Evolutionary conservation across 2,888 invertebrate species (phyloP).

Genomic region (Crossocerus cetratus): DNA sequence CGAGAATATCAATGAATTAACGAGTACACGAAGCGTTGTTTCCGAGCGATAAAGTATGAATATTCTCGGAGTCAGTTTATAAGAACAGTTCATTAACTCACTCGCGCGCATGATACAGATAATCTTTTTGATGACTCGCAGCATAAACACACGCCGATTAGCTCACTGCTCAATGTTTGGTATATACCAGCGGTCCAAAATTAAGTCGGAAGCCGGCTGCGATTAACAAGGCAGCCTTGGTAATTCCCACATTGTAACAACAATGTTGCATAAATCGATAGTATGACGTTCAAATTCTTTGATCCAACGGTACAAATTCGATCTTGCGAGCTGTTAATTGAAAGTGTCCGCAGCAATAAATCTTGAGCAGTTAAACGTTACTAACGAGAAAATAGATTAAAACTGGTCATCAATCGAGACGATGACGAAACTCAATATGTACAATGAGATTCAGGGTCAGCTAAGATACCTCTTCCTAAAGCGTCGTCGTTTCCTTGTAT

Average conservation of each 20-base stretch:
- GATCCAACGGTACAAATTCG: too few species aligned
- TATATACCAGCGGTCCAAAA: too few species aligned
- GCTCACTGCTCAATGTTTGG: neutral
- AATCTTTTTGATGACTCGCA: constrained; percentile 24
- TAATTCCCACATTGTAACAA: too few species aligned
- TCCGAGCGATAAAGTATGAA: constrained; percentile 22
- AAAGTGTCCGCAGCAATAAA: too few species aligned
- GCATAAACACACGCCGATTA: constrained; percentile 9
- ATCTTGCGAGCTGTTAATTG: too few species aligned
- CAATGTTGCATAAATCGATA: too few species aligned
- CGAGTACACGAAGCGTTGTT: neutral
- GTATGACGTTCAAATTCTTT: too few species aligned
- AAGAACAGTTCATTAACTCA: constrained; percentile 44
- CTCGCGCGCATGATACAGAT: constrained; percentile 13
- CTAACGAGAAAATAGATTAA: constrained; percentile 18
- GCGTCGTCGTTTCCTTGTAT: constrained; percentile 22
- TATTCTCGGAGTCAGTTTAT: constrained; percentile 30
- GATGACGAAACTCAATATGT: constrained; percentile 26
- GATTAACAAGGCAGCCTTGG: too few species aligned
- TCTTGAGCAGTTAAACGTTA: neutral
- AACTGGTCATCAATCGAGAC: constrained; percentile 15
- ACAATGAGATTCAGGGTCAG: constrained; percentile 34
- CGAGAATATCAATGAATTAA: too few species aligned
- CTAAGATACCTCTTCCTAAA: constrained; percentile 14
- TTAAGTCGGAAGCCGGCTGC: too few species aligned